Evolutionary conservation across 2,888 invertebrate species (phyloP), one percentile per base, ranked within the genome.

Genomic region (Andrena hattorfiana): DNA sequence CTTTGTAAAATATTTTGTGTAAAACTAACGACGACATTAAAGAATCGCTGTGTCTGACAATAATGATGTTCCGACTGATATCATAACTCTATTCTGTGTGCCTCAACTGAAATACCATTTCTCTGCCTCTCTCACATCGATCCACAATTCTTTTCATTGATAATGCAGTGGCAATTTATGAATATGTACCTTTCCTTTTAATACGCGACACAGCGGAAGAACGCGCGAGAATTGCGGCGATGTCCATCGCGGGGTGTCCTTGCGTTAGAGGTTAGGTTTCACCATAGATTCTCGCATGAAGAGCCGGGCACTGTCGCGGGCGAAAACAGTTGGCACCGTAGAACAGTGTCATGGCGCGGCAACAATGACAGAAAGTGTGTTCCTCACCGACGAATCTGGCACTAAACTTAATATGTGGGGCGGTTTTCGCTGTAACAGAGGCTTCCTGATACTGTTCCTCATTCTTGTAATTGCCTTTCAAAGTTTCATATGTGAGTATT

Each of bases 291-390:
- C 2, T 2, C 6, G 20, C 35, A 48, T 48, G 63, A 35, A 30
- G 32, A 30, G 3, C 13, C 8, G 20, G 13, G 26, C 10, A 20
- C n/a, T 35, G 26, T 6, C 16, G 3, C 35, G 4, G 6, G 32
- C 23, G 26, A 26, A 42, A 56, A 59, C 64, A 7, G 63, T 77
- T 70, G 77, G 69, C 75, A 49, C 76, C 13, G 48, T 26, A 76
- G 77, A 67, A 68, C 23, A 28, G 89, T 90, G 89, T 88, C 90
- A 91, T 92, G 92, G 91, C 91, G 89, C 64, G 67, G 10, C 71
- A 77, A 89, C 83, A 60, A 92, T 91, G 92, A 89, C 87, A 48
- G 87, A 86, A 54, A 83, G 84, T 70, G 75, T 73, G 32, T 84
- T 85, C 60, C 81, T 90, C 49, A 72, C 78, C 69, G 87, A 87